These are phyloP conservation scores for Arge pagana DNA, from an alignment of 2,888 invertebrate species.

Conservation along the genomic window DNA sequence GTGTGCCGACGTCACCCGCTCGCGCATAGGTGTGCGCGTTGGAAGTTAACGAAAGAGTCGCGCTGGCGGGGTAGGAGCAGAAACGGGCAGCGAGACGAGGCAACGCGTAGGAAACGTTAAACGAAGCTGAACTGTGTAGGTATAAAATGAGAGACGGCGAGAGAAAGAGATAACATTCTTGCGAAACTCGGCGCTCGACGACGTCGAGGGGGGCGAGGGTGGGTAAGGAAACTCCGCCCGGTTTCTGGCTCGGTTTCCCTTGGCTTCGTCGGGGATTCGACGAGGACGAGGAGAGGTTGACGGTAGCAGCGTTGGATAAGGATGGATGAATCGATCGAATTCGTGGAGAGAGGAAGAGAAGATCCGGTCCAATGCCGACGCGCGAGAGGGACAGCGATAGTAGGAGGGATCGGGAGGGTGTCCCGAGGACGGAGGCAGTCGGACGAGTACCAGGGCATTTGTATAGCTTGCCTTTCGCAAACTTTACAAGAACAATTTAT, in stretches of 20 bases:
- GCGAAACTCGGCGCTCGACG: no score
- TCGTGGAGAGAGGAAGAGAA: conserved; percentile 5
- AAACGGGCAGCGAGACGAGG: not conserved
- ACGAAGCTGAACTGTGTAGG: conserved; percentile 5
- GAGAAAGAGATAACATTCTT: not conserved
- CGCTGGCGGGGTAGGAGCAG: not conserved
- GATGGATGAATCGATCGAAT: conserved; percentile 16
- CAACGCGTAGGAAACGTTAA: conserved; percentile 4
- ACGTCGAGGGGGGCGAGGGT: not conserved
- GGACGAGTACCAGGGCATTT: conserved; percentile 40
- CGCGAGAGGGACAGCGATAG: not conserved
- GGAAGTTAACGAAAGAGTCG: no score
- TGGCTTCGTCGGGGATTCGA: conserved; percentile 10
- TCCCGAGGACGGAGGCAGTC: conserved; percentile 26
- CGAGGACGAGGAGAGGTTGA: not conserved
- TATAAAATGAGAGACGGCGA: not conserved
- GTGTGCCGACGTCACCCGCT: no score
- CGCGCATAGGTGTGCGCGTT: no score
- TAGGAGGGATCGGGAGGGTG: conserved; percentile 8
- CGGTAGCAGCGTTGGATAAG: not conserved
- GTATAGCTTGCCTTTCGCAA: conserved; percentile 46
- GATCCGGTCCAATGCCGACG: conserved; percentile 5
- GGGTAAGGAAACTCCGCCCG: conserved; percentile 1
- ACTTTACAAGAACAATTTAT: conserved; percentile 52
- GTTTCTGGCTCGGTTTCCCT: no score